Base-by-base conservation (phyloP, 2,113 vertebrate species). In the Halcyon malimbica region DNA sequence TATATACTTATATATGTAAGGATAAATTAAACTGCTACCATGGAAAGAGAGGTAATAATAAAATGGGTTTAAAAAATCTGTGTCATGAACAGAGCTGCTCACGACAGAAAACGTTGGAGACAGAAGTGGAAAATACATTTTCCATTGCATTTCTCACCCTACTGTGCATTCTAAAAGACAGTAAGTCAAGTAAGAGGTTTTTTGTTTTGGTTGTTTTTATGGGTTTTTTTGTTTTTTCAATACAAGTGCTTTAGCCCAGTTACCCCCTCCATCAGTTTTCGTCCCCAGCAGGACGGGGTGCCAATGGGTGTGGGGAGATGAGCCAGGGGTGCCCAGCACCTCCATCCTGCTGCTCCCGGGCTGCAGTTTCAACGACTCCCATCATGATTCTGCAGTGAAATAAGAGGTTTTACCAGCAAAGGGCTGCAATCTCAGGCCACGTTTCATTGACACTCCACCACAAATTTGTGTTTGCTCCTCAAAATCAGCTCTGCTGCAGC, bases 211-310 rank as follows among this genome's bases (percentile, higher is more conserved):
- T 35, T 35, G 35, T 35, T 35, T 35, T 35, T 35, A 35, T 35
- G 35, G 35, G 35, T 6, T 35, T 53, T 78, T 60, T 60, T 63
- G 63, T 63, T 9, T 50, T 50, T 51, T 25, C 21, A 11, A 15
- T 2, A 8, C 9, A 48, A n/a, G 14, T 9, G 1, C 35, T 16
- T 35, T 14, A 63, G 25, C 26, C 35, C 42, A 26, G 23, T 11
- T 44, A 5, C 23, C 13, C 14, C 46, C 13, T 33, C 46, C 13
- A 1, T 9, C 28, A 18, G 3, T 5, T 64, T 28, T 19, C 21
- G 37, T 23, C 20, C 11, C 19, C 59, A 18, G 41, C 19, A 50
- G 60, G 46, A 17, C 0, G 0, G 21, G 50, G 4, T 53, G n/a
- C 20, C 29, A n/a, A 1, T 2, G 35, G 37, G 17, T 31, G 59